Base-by-base conservation (phyloP, 1,140 invertebrate genomes). In the Drosophila funebris region DNA sequence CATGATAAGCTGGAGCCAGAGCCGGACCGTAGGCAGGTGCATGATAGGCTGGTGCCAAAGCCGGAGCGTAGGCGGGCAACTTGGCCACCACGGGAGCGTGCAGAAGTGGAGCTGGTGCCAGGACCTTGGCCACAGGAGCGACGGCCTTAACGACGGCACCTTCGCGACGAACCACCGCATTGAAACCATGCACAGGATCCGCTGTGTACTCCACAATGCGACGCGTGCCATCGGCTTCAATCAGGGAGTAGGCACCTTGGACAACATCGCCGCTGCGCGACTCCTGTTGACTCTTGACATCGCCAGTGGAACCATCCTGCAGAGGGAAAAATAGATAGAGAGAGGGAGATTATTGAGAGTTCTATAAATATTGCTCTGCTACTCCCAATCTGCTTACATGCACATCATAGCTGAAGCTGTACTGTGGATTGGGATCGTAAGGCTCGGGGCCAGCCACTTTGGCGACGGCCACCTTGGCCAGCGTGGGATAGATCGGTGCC, bases 211-310 rank as follows among this genome's bases (percentile, higher is more conserved):
- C 93, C 18, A 94, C 93, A 56, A 92, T 92, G 41, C 93, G 80
- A 13, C 92, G 89, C 3, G 92, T 93, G 52, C 94, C 94, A 70
- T 94, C 94, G 14, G 94, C 93, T 70, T 94, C 94, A n/a, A 94
- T 92, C 16, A 94, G 76, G 3, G 93, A 93, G 82, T 94, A 94
- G 31, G 90, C 91, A 29, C 94, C 94, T 68, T 93, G 92, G 31
- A 94, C 94, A 11, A 93, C 91, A 77, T 94, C 94, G 14, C 94
- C 94, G 54, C 92, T 92, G 41, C 94, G 92, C 36, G 89, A 92
- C 92, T 94, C 94, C 85, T 93, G 92, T 82, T 94, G 93, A 50
- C 91, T 92, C 91, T 94, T 94, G 50, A 93, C 92, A 76, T 94
- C 94, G 6, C 94, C 93, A 62, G 93, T 95, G 64, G 92, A 90